Base-by-base conservation (phyloP, 1,140 invertebrate genomes). In the Drosophila hydei region DNA sequence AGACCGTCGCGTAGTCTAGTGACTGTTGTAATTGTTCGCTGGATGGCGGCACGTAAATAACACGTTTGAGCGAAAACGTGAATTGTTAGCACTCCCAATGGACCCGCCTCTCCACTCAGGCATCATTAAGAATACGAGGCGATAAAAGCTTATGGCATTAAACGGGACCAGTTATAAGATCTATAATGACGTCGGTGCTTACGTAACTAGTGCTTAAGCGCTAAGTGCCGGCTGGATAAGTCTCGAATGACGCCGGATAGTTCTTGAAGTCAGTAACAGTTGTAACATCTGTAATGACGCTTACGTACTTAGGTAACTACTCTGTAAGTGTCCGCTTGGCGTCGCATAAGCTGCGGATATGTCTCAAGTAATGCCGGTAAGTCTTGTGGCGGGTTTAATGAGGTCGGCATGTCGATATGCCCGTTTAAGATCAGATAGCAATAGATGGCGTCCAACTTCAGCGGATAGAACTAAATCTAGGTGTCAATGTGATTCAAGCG, bases 181-280 rank as follows among this genome's bases (percentile, higher is more conserved):
- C n/a, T 27, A 38, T 5, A 48, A 38, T 65, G 62, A 59, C 63
- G 63, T 59, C 63, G 56, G 48, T 23, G 43, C 4, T 36, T 36
- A 16, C 45, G 40, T 50, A 54, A 40, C 50, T 16, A 30, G 23
- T 42, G 7, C 16, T 8, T 52, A 36, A 52, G 27, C 16, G 50
- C 0, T 21, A 14, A 11, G 12, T 23, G 12, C 4, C 4, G 19
- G 45, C 18, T 12, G 45, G 45, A 23, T 40, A 23, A 23, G 12
- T n/a, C 23, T 2, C 33, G 25, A 12, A 19, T 21, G 33, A 27
- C 23, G 55, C 6, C 25, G 42, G 11, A n/a, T 21, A 21, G 4
- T 21, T 45, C 18, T 21, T 12, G 4, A 42, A 42, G 5, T 16
- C 2, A 16, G 14, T 33, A 33, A 11, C 30, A 33, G 30, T 12